Conservation (phyloP, 2,888 invertebrate genomes). For the Frankliniella intonsa region DNA sequence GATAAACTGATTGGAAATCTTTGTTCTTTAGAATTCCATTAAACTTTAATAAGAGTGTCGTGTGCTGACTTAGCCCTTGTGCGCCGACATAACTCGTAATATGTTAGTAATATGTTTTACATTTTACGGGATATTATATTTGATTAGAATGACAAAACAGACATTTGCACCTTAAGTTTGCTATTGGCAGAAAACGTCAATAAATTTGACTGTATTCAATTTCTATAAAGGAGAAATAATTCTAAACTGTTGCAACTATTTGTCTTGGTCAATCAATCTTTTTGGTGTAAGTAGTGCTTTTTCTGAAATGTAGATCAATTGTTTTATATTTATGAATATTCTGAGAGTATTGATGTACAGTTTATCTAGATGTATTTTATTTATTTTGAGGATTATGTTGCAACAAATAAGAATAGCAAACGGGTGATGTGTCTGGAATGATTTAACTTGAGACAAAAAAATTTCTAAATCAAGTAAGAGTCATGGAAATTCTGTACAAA, state of each 20-base stretch:
- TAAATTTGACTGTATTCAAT: neutral
- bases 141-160: neutral
- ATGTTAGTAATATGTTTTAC: too few species aligned
- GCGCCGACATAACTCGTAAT: too few species aligned
- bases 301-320: neutral
- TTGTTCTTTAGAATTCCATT: too few species aligned
- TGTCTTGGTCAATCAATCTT: neutral
- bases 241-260: conserved; percentile 7
- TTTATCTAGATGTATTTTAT: conserved; percentile 4
- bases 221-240: neutral
- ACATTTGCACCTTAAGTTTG: neutral
- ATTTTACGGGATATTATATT: too few species aligned
- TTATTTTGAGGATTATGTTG: conserved; percentile 11
- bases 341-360: conserved; percentile 1
- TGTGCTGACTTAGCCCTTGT: too few species aligned
- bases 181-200: neutral
- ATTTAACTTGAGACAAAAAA: neutral
- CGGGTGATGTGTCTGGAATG: conserved; percentile 7
- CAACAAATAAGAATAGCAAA: conserved; percentile 18
- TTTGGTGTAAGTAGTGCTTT: neutral
- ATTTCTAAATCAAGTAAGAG: neutral
- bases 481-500: neutral
- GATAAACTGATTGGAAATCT: too few species aligned
- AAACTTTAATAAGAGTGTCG: too few species aligned
- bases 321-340: conserved; percentile 15